Evolutionary conservation across 2,797 vertebrate species (phyloP).

Genomic region (Argyrosomus regius): DNA sequence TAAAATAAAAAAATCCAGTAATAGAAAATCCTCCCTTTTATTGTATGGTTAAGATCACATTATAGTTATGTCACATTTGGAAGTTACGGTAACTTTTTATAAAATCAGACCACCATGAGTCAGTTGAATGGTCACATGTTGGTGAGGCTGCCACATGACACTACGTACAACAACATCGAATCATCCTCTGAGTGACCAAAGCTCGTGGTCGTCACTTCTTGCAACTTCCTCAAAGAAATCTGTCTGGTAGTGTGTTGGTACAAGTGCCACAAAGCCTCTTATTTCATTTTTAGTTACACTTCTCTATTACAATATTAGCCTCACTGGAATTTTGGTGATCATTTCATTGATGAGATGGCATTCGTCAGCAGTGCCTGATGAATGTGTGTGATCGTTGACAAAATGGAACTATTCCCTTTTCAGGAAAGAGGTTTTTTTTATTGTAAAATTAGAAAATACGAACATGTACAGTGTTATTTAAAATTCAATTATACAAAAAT

Average conservation of each 20-base stretch:
- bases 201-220: constrained; percentile 33
- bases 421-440: constrained; percentile 26
- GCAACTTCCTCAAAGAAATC: constrained; percentile 48
- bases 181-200: constrained; percentile 12
- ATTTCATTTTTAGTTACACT: constrained; percentile 67
- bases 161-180: not conserved
- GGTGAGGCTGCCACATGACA: constrained; percentile 45
- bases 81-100: not conserved
- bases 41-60: not conserved
- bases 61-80: not conserved
- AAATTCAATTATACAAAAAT: not conserved
- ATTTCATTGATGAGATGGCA: not conserved
- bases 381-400: not conserved
- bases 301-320: constrained; percentile 22
- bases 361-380: not conserved
- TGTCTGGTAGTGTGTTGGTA: constrained; percentile 9
- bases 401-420: not conserved
- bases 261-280: not conserved
- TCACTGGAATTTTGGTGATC: constrained; percentile 11
- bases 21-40: not conserved
- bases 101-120: constrained; percentile 8
- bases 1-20: constrained; percentile 41
- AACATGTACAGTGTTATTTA: not conserved
- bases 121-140: constrained; percentile 61
- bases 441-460: constrained; percentile 38